Evolutionary conservation across 1,140 invertebrate species (phyloP).

Genomic region (Grapholita molesta): DNA sequence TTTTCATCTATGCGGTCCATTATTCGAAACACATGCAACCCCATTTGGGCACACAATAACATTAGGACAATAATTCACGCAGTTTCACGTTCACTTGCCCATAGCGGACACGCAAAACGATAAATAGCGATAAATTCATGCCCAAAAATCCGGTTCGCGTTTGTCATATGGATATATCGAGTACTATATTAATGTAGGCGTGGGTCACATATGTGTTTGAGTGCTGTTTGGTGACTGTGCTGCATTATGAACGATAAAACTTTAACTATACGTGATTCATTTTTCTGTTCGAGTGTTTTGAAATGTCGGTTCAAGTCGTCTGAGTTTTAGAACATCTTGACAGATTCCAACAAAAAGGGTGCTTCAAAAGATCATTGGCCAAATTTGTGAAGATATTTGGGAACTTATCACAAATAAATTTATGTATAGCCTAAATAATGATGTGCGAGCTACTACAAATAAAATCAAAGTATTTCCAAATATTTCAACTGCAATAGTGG

Average conservation of each 20-base stretch:
- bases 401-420: too few relatives aligned
- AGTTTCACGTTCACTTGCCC: slow-evolving; percentile 9
- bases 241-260: neutral
- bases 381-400: too few relatives aligned
- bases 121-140: slow-evolving; percentile 30
- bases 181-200: neutral
- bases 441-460: too few relatives aligned
- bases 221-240: neutral
- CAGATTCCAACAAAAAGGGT: too few relatives aligned
- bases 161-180: slow-evolving; percentile 23
- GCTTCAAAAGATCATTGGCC: too few relatives aligned
- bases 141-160: slow-evolving; percentile 28
- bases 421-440: too few relatives aligned
- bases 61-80: slow-evolving; percentile 5
- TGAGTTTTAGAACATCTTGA: too few relatives aligned
- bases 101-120: slow-evolving; percentile 15
- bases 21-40: neutral
- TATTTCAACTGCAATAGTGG: neutral
- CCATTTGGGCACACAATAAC: neutral
- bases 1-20: neutral
- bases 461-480: neutral
- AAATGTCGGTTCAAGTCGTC: too few relatives aligned
- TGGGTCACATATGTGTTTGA: neutral
- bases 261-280: neutral
- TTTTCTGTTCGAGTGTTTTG: neutral